A percentile compares a stretch with the other conserved stretches of the same genome.
phyloP scores from a whole-genome alignment of 1,140 invertebrate species.

The Philopotamus ludificatus region DNA sequence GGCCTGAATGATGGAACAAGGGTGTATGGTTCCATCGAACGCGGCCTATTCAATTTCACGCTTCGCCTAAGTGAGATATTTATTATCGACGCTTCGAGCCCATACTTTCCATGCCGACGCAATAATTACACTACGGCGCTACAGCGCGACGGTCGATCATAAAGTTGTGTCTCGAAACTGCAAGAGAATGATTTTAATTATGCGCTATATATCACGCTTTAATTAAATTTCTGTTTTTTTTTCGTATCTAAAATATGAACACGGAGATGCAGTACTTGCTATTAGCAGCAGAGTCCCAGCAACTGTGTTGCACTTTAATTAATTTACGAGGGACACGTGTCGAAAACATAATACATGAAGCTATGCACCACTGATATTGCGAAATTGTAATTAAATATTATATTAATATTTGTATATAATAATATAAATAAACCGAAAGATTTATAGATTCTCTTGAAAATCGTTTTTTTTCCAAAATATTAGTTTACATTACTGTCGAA shows the following conservation, averaged over 20 bases:
- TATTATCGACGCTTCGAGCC: conserved; percentile 31
- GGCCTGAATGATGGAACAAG: conserved; percentile 6
- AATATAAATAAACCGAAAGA: too few species aligned
- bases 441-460: neutral
- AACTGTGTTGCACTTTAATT: conserved; percentile 25
- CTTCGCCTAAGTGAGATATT: conserved; percentile 38
- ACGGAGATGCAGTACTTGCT: too few species aligned
- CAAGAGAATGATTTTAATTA: neutral
- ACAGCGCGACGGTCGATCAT: neutral
- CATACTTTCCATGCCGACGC: conserved; percentile 7
- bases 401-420: too few species aligned
- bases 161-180: neutral
- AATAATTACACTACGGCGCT: too few species aligned
- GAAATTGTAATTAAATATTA: too few species aligned
- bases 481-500: too few species aligned
- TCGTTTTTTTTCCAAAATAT: neutral
- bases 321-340: conserved; percentile 28
- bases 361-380: too few species aligned
- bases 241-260: too few species aligned
- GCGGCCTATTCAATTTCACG: conserved; percentile 41
- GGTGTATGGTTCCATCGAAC: neutral
- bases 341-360: conserved; percentile 21
- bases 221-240: too few species aligned
- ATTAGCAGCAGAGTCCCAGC: neutral
- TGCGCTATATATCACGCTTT: too few species aligned